Conservation (phyloP, 2,888 invertebrate genomes). For the Acanthococcus lagerstroemiae region DNA sequence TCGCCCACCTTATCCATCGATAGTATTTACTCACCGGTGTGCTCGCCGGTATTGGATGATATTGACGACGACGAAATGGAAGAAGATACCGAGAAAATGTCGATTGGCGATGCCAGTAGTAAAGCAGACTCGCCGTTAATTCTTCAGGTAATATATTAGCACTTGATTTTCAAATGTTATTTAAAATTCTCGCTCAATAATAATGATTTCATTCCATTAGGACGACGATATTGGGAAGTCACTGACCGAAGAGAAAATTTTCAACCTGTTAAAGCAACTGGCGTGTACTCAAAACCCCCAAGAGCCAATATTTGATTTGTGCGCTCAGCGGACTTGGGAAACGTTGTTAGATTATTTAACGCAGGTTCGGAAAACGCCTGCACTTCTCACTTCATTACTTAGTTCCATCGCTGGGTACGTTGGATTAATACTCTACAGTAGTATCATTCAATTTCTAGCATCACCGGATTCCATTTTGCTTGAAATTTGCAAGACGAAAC, state of each 20-base stretch:
- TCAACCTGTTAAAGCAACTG: constrained; percentile 18
- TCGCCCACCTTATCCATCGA: constrained; percentile 1
- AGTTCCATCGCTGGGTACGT: constrained; percentile 18
- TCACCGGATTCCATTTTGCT: neutral
- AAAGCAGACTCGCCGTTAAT: constrained; percentile 13
- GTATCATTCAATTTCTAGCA: neutral
- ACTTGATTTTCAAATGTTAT: neutral
- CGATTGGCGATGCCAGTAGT: constrained; percentile 16
- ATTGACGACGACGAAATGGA: constrained; percentile 4
- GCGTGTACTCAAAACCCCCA: neutral
- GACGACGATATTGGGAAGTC: neutral
- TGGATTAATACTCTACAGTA: too few relatives aligned
- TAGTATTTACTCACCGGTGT: constrained; percentile 19
- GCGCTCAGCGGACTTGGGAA: constrained; percentile 17
- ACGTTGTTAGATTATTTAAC: constrained; percentile 22
- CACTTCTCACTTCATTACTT: neutral
- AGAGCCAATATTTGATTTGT: constrained; percentile 9
- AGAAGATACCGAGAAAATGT: constrained; percentile 18
- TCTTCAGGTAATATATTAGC: neutral
- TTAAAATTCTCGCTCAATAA: neutral
- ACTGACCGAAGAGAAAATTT: constrained; percentile 12
- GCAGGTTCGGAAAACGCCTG: neutral
- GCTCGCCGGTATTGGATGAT: constrained; percentile 8
- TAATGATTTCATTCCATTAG: neutral
- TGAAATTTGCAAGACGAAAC: too few relatives aligned